Conservation (phyloP, 2,888 invertebrate genomes). For the Petrophora chlorosata region DNA sequence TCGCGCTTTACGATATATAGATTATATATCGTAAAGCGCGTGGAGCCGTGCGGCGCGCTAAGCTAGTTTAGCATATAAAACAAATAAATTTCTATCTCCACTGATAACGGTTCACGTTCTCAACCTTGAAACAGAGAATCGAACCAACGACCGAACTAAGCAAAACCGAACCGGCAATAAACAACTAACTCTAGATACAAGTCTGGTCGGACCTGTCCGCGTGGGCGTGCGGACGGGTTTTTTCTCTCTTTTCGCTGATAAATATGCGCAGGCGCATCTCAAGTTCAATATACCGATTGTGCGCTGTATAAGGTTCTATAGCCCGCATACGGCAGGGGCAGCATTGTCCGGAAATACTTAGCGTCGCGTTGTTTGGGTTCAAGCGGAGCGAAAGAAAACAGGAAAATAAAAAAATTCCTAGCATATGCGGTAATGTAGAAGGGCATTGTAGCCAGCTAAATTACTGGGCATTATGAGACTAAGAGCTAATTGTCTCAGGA, state of each 20-base stretch:
- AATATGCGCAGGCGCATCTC: slow-evolving; percentile 49
- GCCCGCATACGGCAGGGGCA: slow-evolving; percentile 26
- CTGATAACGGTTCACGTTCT: slow-evolving; percentile 34
- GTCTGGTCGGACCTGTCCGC: slow-evolving; percentile 42
- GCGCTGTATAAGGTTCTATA: slow-evolving; percentile 31
- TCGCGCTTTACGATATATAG: too few relatives aligned
- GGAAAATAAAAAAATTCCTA: not conserved
- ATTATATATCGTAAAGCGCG: too few relatives aligned
- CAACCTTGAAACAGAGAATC: slow-evolving; percentile 35
- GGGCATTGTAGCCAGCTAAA: too few relatives aligned
- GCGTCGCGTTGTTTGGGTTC: slow-evolving; percentile 13
- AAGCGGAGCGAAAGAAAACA: slow-evolving; percentile 2
- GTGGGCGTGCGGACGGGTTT: slow-evolving; percentile 58
- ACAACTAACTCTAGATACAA: slow-evolving; percentile 57
- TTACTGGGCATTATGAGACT: too few relatives aligned
- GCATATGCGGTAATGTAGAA: too few relatives aligned
- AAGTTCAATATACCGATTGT: slow-evolving; percentile 54
- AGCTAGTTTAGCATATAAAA: slow-evolving; percentile 15
- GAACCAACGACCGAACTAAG: slow-evolving; percentile 22
- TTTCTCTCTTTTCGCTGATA: slow-evolving; percentile 63
- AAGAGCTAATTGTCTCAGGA: too few relatives aligned
- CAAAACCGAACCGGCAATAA: slow-evolving; percentile 51
- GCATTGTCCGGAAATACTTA: slow-evolving; percentile 30
- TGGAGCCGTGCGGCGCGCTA: slow-evolving; percentile 1
- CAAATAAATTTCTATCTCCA: slow-evolving; percentile 15